Conservation (phyloP, 2,797 vertebrate species). For the Phoebastria nigripes region DNA sequence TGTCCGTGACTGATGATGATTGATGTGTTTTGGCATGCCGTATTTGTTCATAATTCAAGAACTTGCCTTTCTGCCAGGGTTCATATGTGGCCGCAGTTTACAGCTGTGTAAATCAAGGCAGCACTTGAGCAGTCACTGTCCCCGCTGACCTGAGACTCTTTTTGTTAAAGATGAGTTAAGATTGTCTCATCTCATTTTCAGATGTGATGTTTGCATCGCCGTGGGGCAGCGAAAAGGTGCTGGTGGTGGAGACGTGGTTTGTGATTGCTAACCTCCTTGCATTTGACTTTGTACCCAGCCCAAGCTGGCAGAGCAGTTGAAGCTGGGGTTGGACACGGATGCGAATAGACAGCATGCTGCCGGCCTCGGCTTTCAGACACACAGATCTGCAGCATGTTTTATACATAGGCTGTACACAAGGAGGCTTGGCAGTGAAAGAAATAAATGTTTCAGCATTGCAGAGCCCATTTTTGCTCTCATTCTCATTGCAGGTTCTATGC, state of each 20-base stretch:
- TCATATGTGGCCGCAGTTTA: not conserved
- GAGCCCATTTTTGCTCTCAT: not conserved
- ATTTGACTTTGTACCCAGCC: not conserved
- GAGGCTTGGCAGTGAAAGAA: not conserved
- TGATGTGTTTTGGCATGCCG: constrained; percentile 37
- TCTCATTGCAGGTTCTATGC: not conserved
- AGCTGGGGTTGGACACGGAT: not conserved
- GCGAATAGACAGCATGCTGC: not conserved
- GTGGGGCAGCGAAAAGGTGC: not conserved
- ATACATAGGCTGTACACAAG: not conserved
- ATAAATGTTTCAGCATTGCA: not conserved
- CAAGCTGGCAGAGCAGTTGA: not conserved
- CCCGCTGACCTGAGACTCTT: not conserved
- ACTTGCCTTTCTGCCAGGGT: constrained; percentile 12
- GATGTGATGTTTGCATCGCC: not conserved
- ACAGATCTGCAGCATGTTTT: not conserved
- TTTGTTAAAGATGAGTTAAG: not conserved
- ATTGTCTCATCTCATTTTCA: constrained; percentile 8
- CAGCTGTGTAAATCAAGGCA: constrained; percentile 6
- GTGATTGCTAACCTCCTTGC: not conserved
- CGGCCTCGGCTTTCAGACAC: not conserved
- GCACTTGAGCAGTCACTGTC: not conserved
- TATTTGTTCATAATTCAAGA: constrained; percentile 63
- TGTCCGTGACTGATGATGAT: constrained; percentile 7
- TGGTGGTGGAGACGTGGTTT: not conserved